Evolutionary conservation across 2,113 vertebrate species (phyloP).

Genomic region (Tetraodon nigroviridis): DNA sequence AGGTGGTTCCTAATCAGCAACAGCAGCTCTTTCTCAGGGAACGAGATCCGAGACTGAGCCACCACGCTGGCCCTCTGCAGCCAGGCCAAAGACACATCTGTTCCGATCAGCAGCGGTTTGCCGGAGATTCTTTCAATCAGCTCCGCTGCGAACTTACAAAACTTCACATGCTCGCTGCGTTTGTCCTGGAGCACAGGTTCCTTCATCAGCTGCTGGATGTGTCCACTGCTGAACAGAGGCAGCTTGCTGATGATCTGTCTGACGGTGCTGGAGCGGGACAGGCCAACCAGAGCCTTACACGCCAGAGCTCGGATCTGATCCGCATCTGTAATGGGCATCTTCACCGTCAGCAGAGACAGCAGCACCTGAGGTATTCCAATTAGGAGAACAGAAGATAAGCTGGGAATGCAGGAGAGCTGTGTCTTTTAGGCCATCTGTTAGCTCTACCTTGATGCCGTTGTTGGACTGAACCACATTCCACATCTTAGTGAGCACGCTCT

Average conservation of each 20-base stretch:
- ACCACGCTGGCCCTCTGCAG: constrained; percentile 95
- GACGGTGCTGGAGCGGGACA: constrained; percentile 89
- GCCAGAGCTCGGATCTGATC: constrained; percentile 94
- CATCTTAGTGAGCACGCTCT: constrained; percentile 94
- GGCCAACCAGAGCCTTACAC: constrained; percentile 93
- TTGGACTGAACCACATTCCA: constrained; percentile 99
- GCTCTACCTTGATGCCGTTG: constrained; percentile 91
- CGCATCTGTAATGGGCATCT: constrained; percentile 97
- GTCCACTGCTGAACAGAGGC: constrained; percentile 94
- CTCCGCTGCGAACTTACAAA: constrained; percentile 94
- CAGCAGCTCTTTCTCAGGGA: constrained; percentile 95
- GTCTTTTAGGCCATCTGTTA: background rate
- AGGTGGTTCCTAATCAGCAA: constrained; percentile 95
- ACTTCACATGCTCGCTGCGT: constrained; percentile 94
- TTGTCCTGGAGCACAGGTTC: constrained; percentile 98
- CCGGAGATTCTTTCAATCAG: constrained; percentile 95
- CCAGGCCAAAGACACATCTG: constrained; percentile 92
- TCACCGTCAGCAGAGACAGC: constrained; percentile 89
- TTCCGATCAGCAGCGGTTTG: constrained; percentile 90
- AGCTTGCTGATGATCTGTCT: constrained; percentile 98
- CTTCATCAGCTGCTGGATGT: constrained; percentile 99
- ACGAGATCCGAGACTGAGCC: constrained; percentile 93
- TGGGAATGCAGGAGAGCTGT: too few species aligned
- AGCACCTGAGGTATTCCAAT: constrained; percentile 69
- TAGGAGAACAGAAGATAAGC: background rate